Evolutionary conservation across 1,140 invertebrate genomes (phyloP).

Genomic region (Orchestia grillus): DNA sequence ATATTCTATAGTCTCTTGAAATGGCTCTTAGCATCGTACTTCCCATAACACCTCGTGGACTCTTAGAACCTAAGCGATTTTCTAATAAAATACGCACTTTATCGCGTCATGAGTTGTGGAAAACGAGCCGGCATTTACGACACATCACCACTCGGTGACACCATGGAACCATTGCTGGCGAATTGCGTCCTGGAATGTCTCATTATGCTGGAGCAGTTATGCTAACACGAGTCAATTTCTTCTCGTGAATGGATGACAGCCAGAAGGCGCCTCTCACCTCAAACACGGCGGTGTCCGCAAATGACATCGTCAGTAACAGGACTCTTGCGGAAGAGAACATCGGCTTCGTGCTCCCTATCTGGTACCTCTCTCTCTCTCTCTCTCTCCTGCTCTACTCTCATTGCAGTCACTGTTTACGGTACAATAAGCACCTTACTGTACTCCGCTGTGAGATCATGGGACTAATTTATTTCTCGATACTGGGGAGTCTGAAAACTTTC

Average conservation of each 20-base stretch:
- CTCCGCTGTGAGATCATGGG: background rate
- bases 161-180: background rate
- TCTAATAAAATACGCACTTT: background rate
- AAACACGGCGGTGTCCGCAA: background rate
- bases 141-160: background rate
- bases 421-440: background rate
- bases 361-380: background rate
- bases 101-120: background rate
- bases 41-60: background rate
- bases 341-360: background rate
- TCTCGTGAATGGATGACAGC: background rate
- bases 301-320: background rate
- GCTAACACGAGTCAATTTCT: background rate
- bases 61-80: background rate
- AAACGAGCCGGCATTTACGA: background rate
- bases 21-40: background rate
- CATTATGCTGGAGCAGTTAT: background rate
- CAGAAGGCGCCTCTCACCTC: background rate
- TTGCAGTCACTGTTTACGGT: background rate
- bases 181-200: background rate
- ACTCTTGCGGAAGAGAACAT: background rate
- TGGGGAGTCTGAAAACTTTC: background rate
- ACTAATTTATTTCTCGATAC: background rate
- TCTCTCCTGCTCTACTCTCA: no score
- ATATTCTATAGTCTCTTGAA: background rate